Conservation (phyloP, 2,797 vertebrate genomes). For the Channa striata region DNA sequence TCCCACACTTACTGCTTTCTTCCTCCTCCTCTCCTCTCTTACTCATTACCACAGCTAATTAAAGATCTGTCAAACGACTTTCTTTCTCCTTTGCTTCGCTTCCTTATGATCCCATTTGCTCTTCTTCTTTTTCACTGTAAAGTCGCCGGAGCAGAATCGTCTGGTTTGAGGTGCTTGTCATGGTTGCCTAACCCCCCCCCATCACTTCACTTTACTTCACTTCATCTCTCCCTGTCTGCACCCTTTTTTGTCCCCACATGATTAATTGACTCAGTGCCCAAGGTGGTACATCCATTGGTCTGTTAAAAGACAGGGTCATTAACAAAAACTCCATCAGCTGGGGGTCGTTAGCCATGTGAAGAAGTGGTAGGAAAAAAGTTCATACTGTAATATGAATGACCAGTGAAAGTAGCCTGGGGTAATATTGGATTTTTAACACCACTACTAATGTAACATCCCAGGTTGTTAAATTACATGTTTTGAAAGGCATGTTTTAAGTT, state of each 20-base stretch:
- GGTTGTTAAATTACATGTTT: background rate
- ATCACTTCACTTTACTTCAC: background rate
- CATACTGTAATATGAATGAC: conserved; percentile 19
- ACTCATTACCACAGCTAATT: conserved; percentile 66
- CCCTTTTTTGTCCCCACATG: conserved; percentile 55
- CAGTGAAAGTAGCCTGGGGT: conserved; percentile 2
- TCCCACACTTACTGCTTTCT: background rate
- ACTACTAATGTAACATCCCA: background rate
- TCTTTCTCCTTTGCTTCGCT: background rate
- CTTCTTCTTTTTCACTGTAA: conserved; percentile 28
- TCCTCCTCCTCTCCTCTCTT: background rate
- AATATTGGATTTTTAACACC: conserved; percentile 10
- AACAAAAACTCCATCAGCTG: conserved; percentile 48
- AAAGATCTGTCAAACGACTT: conserved; percentile 57
- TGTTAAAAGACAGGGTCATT: conserved; percentile 67
- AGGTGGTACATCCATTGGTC: conserved; percentile 68
- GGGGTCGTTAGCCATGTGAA: conserved; percentile 26
- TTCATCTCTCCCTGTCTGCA: conserved; percentile 43
- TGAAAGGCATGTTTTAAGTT: background rate
- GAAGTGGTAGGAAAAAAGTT: conserved; percentile 15
- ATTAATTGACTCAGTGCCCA: conserved; percentile 66
- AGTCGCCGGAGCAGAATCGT: conserved; percentile 52
- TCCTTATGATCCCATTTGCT: conserved; percentile 10
- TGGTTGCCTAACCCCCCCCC: conserved; percentile 15
- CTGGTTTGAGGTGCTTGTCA: conserved; percentile 63